Base-by-base conservation (phyloP, 2,797 vertebrate species). In the Alfaro cultratus region DNA sequence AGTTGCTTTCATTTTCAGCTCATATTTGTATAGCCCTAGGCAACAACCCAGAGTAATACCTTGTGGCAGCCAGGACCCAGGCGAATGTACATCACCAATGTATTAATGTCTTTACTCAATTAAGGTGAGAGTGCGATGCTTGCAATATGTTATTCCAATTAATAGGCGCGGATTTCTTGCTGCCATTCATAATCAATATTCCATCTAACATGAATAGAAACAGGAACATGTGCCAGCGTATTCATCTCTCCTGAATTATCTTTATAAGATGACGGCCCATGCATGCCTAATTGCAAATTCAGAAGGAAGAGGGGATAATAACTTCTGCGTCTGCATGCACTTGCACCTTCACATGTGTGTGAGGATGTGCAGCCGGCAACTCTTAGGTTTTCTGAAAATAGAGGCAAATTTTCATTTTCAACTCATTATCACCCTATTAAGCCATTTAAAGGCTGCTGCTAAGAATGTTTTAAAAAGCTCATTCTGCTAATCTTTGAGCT, bases 1-100 rank as follows among this genome's bases (percentile, higher is more conserved):
- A 91, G 92, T 88, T 91, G 85, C 93, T 92, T 93, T 93, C 91
- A 92, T 94, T 95, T 93, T 92, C 88, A 77, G 85, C 89, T 92
- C 87, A 87, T 91, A 91, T 93, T 94, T 94, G 93, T 93, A 89
- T 64, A 71, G 92, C 94, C 91, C 79, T 21, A 85, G 94, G 95
- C 94, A 83, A 87, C 86, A 87, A 89, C 85, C 89, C 84, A 74
- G 85, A 87, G 89, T 88, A 90, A 92, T 93, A 93, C 91, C 89
- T 88, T 79, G 87, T 91, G 91, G 92, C 91, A 91, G 90, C 80
- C 82, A 89, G 86, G 87, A 83, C 91, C 90, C 88, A 89, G 80
- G 91, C 87, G 86, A 85, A 80, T 87, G 87, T 93, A 91, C 91
- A 91, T 92, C 92, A 89, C 88, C 84, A 90, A 90, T 73, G 75